A percentile compares a stretch with the other conserved stretches of the same genome.
These are phyloP conservation scores for Sarcoramphus papa DNA, from an alignment of 2,797 vertebrate genomes.

Conservation along the genomic window DNA sequence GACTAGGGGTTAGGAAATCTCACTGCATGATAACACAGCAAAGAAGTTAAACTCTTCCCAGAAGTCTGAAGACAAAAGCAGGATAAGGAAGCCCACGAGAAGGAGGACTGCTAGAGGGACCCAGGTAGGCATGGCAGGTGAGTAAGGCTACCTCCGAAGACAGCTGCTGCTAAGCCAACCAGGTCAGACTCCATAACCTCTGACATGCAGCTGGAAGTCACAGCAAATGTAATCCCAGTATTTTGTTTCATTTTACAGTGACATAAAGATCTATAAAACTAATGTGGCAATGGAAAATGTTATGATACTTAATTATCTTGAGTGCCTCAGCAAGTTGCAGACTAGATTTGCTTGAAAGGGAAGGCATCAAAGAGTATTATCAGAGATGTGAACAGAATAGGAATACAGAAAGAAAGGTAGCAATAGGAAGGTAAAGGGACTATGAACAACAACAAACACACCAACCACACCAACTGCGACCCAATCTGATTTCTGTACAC, in stretches of 20 bases:
- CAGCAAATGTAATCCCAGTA: neutral
- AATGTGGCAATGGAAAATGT: neutral
- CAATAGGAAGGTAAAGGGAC: neutral
- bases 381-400: neutral
- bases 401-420: neutral
- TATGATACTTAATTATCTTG: neutral
- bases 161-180: neutral
- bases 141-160: neutral
- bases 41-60: neutral
- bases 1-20: neutral
- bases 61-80: neutral
- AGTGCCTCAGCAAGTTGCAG: neutral
- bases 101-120: neutral
- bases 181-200: neutral
- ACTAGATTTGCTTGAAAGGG: neutral
- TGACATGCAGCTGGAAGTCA: neutral
- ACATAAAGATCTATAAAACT: neutral
- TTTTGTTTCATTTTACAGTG: neutral
- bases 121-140: neutral
- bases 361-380: neutral
- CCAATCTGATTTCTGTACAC: neutral
- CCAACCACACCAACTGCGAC: fast-evolving
- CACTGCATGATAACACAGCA: neutral
- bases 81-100: neutral
- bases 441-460: neutral